Conservation (phyloP, 2,888 invertebrate species). For the Erebia epiphron region DNA sequence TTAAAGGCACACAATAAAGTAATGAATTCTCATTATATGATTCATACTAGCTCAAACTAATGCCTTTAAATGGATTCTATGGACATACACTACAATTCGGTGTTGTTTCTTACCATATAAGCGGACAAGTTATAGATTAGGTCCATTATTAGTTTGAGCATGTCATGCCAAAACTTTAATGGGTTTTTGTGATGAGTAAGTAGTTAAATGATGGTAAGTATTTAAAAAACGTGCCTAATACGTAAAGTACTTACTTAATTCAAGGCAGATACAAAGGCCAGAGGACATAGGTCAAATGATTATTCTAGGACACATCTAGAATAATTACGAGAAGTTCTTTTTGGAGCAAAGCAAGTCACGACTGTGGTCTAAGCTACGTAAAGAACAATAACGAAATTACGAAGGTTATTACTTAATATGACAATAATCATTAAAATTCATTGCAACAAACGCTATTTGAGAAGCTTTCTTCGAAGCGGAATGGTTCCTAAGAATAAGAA, state of each 20-base stretch:
- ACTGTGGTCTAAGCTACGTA: too few species aligned
- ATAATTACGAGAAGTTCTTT: not conserved
- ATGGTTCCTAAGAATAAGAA: not conserved
- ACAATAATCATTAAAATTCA: slow-evolving; percentile 1
- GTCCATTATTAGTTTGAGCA: not conserved
- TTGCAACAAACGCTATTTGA: not conserved
- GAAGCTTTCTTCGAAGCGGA: not conserved
- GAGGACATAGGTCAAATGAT: not conserved
- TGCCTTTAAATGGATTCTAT: too few species aligned
- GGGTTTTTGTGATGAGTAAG: too few species aligned
- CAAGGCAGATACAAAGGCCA: not conserved
- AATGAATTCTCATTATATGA: not conserved
- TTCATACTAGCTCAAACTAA: too few species aligned
- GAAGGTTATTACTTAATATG: not conserved
- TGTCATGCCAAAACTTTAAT: not conserved
- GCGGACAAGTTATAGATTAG: not conserved
- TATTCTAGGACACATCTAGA: not conserved
- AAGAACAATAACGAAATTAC: not conserved
- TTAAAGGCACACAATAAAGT: slow-evolving; percentile 25
- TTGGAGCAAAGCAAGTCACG: not conserved
- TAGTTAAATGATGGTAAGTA: too few species aligned
- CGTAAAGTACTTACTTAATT: too few species aligned
- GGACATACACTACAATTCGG: not conserved
- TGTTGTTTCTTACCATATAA: not conserved
- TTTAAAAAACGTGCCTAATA: too few species aligned